Conservation (phyloP, 2,888 invertebrate species). For the Nemurella pictetii region DNA sequence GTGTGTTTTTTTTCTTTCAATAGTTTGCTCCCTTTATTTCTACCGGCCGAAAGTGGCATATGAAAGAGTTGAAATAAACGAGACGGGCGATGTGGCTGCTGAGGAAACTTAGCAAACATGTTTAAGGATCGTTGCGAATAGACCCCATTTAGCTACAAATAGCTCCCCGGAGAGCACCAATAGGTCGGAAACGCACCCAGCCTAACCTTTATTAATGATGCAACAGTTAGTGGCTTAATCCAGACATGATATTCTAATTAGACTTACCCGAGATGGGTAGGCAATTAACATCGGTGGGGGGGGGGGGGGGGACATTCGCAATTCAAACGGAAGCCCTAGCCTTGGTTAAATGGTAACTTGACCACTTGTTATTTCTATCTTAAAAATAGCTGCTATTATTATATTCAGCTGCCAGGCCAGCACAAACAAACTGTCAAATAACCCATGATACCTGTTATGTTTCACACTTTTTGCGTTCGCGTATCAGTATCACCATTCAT, state of each 20-base stretch:
- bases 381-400: no score
- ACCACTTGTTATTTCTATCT: no score
- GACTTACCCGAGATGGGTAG: not conserved
- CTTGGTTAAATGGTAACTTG: no score
- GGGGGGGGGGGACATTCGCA: not conserved
- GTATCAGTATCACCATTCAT: not conserved
- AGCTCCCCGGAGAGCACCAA: not conserved
- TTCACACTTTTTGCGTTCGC: not conserved
- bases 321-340: not conserved
- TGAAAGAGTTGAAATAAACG: not conserved
- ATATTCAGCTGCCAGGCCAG: no score
- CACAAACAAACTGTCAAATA: not conserved
- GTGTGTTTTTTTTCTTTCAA: not conserved
- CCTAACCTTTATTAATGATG: not conserved
- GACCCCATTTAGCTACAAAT: not conserved
- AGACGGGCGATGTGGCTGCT: not conserved
- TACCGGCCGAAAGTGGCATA: not conserved
- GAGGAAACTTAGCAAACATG: not conserved
- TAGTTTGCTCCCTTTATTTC: not conserved
- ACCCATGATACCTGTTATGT: not conserved
- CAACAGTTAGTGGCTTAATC: not conserved
- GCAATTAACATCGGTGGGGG: not conserved
- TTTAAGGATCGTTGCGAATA: not conserved
- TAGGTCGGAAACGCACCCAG: conserved; percentile 1
- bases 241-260: not conserved